Percentiles rank a stretch among this genome's conserved stretches.
Conservation (phyloP, 30 jellyfish, hydroid and myxozoan species). For the Aurelia aurita region DNA sequence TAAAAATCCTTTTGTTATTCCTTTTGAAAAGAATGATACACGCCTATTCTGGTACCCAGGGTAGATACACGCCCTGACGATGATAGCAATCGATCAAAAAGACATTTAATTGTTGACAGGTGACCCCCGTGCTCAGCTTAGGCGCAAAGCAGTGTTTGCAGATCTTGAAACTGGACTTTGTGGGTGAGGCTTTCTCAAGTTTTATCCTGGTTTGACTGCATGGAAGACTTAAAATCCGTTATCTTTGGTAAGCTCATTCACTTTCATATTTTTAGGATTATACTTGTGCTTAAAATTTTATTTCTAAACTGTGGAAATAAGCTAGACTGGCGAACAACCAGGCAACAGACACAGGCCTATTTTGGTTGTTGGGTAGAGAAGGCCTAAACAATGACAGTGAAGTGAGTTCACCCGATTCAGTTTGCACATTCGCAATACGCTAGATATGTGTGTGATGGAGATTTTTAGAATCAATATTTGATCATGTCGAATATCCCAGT, state of each 20-base stretch:
- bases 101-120: background rate
- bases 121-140: conserved; percentile 28
- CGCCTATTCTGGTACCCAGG: too few relatives aligned
- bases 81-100: background rate
- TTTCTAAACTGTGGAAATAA: background rate
- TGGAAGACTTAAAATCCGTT: conserved; percentile 1
- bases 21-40: background rate
- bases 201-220: conserved; percentile 39
- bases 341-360: too few relatives aligned
- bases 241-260: conserved; percentile 15
- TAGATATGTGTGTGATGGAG: too few relatives aligned
- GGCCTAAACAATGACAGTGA: too few relatives aligned
- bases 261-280: background rate
- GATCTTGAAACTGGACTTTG: conserved; percentile 44
- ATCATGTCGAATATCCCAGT: too few relatives aligned
- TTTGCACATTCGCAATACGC: too few relatives aligned
- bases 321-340: background rate
- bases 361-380: background rate
- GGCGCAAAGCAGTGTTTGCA: conserved; percentile 26
- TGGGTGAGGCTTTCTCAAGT: conserved; percentile 62
- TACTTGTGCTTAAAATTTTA: background rate
- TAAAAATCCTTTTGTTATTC: too few relatives aligned
- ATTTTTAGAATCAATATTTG: too few relatives aligned
- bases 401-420: too few relatives aligned
- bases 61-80: background rate